These are phyloP conservation scores for Lasiurus borealis DNA, from an alignment of 2,113 vertebrate genomes.

Conservation along the genomic window DNA sequence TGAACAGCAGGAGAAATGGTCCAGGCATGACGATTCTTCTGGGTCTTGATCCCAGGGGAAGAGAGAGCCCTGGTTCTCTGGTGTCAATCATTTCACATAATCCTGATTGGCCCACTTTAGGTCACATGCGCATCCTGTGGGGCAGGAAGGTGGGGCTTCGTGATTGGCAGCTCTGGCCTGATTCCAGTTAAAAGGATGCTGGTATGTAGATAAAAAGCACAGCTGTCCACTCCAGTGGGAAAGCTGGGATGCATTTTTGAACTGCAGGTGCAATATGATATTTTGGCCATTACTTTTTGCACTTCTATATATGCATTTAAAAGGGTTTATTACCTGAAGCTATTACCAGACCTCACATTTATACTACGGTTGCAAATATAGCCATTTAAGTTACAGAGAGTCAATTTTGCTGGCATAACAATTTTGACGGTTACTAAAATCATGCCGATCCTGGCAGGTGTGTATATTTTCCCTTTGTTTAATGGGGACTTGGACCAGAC, in stretches of 20 bases:
- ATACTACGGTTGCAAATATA: background rate
- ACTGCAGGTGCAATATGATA: background rate
- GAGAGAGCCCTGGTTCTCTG: background rate
- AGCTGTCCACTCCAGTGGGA: fast-evolving
- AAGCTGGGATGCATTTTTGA: background rate
- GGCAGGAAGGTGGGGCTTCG: background rate
- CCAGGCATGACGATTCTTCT: background rate
- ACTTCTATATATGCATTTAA: background rate
- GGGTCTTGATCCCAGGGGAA: background rate
- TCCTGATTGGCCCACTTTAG: background rate
- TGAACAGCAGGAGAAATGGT: background rate
- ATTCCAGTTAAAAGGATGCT: background rate
- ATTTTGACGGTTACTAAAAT: background rate
- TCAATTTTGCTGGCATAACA: background rate
- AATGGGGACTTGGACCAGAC: background rate
- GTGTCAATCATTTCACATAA: background rate
- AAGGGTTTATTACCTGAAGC: background rate
- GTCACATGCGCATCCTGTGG: background rate
- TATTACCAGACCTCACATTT: background rate
- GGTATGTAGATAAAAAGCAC: no score
- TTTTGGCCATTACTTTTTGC: no score
- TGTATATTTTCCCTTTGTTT: background rate
- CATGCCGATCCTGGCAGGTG: background rate
- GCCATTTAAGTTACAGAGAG: background rate
- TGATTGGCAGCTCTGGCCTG: background rate